Base-by-base conservation (phyloP, 2,888 invertebrate species). In the Oxytorus armatus region DNA sequence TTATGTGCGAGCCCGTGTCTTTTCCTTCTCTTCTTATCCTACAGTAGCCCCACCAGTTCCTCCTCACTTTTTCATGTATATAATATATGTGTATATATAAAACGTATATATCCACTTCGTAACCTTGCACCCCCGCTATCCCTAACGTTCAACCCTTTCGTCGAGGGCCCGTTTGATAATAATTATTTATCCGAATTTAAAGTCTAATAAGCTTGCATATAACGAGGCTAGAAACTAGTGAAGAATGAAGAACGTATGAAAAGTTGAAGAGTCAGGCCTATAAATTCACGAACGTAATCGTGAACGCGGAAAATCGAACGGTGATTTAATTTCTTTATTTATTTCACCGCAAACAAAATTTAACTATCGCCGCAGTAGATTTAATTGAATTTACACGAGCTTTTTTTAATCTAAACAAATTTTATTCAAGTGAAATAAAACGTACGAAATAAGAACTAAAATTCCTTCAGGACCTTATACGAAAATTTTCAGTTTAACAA, bases 1-100 rank as follows among this genome's bases (percentile, higher is more conserved):
- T 92, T 92, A 92, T 92, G 91, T 88, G 88, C 88, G 84, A 81
- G 81, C 77, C 80, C 80, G 81, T 66, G 65, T 81, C 80, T 79
- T 77, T 73, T 83, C 73, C 77, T 75, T 79, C 80, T 69, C 81
- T 65, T 68, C 57, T 77, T 78, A 75, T 75, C 76, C 61, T 36
- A 63, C 79, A 33, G 75, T 77, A 61, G 59, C 55, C 49, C 18
- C 70, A 29, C 65, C 70, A 16, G 21, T 42, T 63, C 51, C 33
- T 66, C 61, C 77, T 72, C 76, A n/a, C 73, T 74, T 65, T 61
- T 11, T 44, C 33, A 42, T 23, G 21, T 25, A n/a, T n/a, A n/a
- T n/a, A n/a, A n/a, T n/a, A n/a, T 33, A 18, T 33, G 47, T 36
- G 44, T 53, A 14, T n/a, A 55, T 47, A 65, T 33, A 36, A 70